Base-by-base conservation (phyloP, 2,888 invertebrate genomes). In the Andrena chrysosceles region DNA sequence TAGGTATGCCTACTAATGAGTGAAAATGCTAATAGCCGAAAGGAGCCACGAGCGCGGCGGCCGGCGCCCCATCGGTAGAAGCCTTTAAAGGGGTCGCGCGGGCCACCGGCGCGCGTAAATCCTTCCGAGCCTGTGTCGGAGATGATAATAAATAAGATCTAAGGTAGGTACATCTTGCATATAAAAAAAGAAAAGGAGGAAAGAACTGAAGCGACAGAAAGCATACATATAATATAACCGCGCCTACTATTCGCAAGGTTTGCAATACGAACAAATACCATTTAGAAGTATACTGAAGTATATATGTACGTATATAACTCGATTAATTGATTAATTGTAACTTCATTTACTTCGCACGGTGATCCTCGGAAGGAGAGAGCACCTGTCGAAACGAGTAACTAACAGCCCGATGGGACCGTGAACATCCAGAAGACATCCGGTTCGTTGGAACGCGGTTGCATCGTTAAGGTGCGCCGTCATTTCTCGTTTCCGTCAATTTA, bases 71-170 rank as follows among this genome's bases (percentile, higher is more conserved):
- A n/a, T 75, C 81, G 77, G 52, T 23, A 5, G 42, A 16, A 42
- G 42, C 7, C 7, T n/a, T 60, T 33, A 35, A 62, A 62, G 8
- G 6, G 8, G 63, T 59, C 83, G 86, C 83, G 86, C 81, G 81
- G 84, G 88, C 76, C 56, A 62, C 85, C 85, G 87, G 60, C 87
- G 81, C 80, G 78, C 83, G 84, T 77, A 85, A 88, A 85, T 90
- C 86, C 85, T 83, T 83, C 84, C 84, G 85, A 89, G 42, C 81
- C 78, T 69, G 77, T 85, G 81, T 86, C 85, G 82, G 69, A 81
- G 84, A 89, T 89, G 89, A 91, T 70, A 91, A 92, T 91, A 92
- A 92, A 92, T 92, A 91, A 90, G 67, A 87, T 87, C 83, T 88
- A 91, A 88, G 83, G 77, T 89, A 87, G 78, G 79, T 87, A 88